A percentile compares a stretch with the other conserved stretches of the same genome.
Evolutionary conservation across 2,113 vertebrate genomes (phyloP).

Genomic region (Alligator mississippiensis): DNA sequence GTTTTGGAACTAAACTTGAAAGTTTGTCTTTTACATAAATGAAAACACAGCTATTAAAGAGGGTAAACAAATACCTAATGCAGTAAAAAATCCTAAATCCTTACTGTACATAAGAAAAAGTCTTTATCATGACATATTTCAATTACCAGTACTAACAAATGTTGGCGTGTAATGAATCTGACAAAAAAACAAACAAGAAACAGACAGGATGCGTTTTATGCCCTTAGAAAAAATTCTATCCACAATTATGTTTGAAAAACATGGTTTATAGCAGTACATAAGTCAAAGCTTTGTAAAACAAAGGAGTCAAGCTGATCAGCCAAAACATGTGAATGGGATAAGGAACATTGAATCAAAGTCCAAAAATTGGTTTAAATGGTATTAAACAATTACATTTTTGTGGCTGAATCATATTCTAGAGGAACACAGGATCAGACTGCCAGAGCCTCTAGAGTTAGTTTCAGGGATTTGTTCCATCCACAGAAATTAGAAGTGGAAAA

Average conservation of each 20-base stretch:
- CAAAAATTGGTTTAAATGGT: neutral
- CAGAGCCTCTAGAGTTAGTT: neutral
- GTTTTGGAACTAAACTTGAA: neutral
- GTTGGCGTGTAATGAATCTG: neutral
- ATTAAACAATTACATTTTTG: neutral
- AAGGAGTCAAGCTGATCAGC: accelerated
- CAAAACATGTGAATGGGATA: neutral
- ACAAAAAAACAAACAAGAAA: accelerated
- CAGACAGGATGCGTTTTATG: neutral
- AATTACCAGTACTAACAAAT: neutral
- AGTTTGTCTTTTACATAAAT: neutral
- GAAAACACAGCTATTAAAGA: accelerated
- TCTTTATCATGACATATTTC: neutral
- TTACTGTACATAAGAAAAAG: neutral
- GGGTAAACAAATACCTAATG: accelerated
- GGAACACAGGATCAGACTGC: neutral
- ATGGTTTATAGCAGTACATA: neutral
- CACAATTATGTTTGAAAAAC: neutral
- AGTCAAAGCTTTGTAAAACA: neutral
- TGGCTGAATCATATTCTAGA: neutral
- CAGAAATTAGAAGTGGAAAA: neutral
- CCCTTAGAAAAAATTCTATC: neutral
- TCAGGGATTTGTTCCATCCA: neutral
- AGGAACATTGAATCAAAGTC: neutral
- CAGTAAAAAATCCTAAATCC: neutral